phyloP scores from a whole-genome alignment of 2,888 invertebrate species.

The Scrobipalpa atriplicella region DNA sequence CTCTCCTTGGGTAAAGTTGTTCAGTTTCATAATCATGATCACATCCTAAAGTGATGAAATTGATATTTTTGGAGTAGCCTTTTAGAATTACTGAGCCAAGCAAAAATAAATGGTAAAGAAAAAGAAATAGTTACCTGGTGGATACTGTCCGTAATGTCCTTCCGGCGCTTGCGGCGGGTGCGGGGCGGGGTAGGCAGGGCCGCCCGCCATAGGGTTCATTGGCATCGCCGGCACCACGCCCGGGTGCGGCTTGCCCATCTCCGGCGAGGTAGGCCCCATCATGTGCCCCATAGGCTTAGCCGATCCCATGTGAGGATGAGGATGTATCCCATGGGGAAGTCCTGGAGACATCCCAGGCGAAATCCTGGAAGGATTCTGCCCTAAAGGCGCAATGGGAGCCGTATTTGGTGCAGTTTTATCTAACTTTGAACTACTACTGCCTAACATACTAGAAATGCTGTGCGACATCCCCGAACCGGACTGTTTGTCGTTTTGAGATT shows the following conservation, averaged over 20 bases:
- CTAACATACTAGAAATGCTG: slow-evolving; percentile 72
- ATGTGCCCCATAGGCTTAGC: slow-evolving; percentile 52
- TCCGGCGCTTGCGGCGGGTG: slow-evolving; percentile 57
- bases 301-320: slow-evolving; percentile 39
- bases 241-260: slow-evolving; percentile 44
- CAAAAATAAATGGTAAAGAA: background rate
- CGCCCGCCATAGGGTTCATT: slow-evolving; percentile 48
- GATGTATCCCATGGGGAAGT: slow-evolving; percentile 45
- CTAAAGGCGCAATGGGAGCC: slow-evolving; percentile 47
- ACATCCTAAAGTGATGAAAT: too few relatives aligned
- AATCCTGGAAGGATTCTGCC: slow-evolving; percentile 37
- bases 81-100: background rate
- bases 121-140: slow-evolving; percentile 54
- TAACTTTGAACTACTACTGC: slow-evolving; percentile 45
- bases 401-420: slow-evolving; percentile 42
- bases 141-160: slow-evolving; percentile 66
- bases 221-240: slow-evolving; percentile 41
- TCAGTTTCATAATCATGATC: too few relatives aligned
- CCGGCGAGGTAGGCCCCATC: slow-evolving; percentile 49
- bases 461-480: slow-evolving; percentile 69
- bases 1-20: too few relatives aligned
- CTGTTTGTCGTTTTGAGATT: slow-evolving; percentile 55
- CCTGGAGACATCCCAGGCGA: slow-evolving; percentile 38
- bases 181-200: slow-evolving; percentile 52
- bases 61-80: too few relatives aligned